Evolutionary conservation across 2,888 invertebrate genomes (phyloP).

Genomic region (Portevinia maculata): DNA sequence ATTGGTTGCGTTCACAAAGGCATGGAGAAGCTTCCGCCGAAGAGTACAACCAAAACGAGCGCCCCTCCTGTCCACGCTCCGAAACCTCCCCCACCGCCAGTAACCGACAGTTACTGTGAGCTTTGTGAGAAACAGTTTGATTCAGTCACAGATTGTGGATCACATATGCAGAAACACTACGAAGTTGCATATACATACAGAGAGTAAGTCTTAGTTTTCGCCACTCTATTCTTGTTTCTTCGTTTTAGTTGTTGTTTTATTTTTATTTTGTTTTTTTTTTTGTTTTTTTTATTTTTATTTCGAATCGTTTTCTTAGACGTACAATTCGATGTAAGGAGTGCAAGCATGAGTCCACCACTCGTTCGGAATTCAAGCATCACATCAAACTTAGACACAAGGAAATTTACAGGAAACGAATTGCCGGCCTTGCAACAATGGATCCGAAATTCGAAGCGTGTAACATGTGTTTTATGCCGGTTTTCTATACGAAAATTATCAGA

Average conservation of each 20-base stretch:
- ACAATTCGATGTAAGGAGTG: conserved; percentile 71
- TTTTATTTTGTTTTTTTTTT: conserved; percentile 16
- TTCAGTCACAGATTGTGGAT: conserved; percentile 52
- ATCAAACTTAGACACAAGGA: conserved; percentile 66
- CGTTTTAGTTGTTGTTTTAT: conserved; percentile 1
- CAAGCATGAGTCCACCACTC: conserved; percentile 63
- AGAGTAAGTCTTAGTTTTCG: conserved; percentile 49
- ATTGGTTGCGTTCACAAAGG: conserved; percentile 68
- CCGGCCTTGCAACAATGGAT: conserved; percentile 59
- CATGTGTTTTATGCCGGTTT: conserved; percentile 66
- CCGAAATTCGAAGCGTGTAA: conserved; percentile 65
- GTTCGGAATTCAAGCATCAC: conserved; percentile 69
- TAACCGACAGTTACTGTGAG: conserved; percentile 60
- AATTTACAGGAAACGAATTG: conserved; percentile 70
- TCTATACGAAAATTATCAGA: conserved; percentile 63
- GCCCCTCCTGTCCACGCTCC: conserved; percentile 19
- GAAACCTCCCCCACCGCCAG: conserved; percentile 38
- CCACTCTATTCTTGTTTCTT: conserved; percentile 1
- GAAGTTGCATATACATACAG: conserved; percentile 64
- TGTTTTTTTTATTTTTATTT: conserved; percentile 22
- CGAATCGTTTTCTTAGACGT: conserved; percentile 48
- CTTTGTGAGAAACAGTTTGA: conserved; percentile 71
- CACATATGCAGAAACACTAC: conserved; percentile 67
- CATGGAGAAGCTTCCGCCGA: conserved; percentile 67
- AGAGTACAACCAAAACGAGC: conserved; percentile 42